Base-by-base conservation (phyloP, 2,888 invertebrate species). In the Megaustenia siamemsis region DNA sequence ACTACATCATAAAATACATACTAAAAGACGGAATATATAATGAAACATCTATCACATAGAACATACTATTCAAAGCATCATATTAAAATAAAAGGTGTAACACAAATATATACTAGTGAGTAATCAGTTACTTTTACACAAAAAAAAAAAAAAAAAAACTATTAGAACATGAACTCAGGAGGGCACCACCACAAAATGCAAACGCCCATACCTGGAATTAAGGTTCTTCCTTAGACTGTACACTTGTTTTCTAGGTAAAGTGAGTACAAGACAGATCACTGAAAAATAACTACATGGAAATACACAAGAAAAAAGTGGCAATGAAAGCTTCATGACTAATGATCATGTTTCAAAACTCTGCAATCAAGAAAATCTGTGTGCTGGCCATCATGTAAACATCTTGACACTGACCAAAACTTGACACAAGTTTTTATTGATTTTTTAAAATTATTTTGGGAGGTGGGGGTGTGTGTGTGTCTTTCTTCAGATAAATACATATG, bases 151-250 rank as follows among this genome's bases (percentile, higher is more conserved):
- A 77, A 56, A 76, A 24, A 56, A 35, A 71, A 21, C 38, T 49
- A n/a, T 21, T 8, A 63, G n/a, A n/a, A n/a, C n/a, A n/a, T 21
- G 18, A 75, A 82, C 56, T 60, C 73, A 76, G 76, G 76, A 76
- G 76, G 82, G 82, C 76, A 73, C 66, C 82, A 83, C 60, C 66
- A 76, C 40, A 40, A 76, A 60, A 83, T 43, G 60, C 76, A 76
- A 71, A 53, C 49, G 69, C 83, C 78, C 83, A 78, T 84, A 84
- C 84, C 84, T 84, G 78, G 73, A 63, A 60, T 79, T 84, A 45
- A 84, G 63, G 49, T 79, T 84, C 79, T 84, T 84, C 84, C 84
- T 84, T 68, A 84, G 79, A 73, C 84, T 84, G 84, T 84, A 84
- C 8, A 69, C 84, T 80, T 84, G 84, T 79, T 84, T 83, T 83